phyloP scores from a whole-genome alignment of 2,888 invertebrate species.

The Tetropium fuscum region DNA sequence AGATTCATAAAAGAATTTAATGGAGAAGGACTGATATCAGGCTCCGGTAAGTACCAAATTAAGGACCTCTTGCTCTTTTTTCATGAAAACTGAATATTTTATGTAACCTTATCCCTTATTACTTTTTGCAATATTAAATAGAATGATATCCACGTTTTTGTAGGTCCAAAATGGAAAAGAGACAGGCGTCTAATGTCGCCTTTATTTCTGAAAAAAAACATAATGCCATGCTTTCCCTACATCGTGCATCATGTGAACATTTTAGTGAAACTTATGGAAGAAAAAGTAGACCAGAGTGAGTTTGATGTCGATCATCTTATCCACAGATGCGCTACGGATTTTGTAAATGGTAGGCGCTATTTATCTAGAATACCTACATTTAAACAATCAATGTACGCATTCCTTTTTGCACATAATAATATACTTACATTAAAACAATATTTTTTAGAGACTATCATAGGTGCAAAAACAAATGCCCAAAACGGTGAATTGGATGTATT shows the following conservation, averaged over 20 bases:
- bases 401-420: too few relatives aligned
- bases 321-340: slow-evolving; percentile 45
- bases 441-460: slow-evolving; percentile 46
- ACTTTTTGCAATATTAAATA: background rate
- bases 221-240: slow-evolving; percentile 38
- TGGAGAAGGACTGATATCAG: slow-evolving; percentile 48
- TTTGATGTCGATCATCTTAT: slow-evolving; percentile 44
- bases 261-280: slow-evolving; percentile 34
- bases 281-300: slow-evolving; percentile 32
- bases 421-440: too few relatives aligned
- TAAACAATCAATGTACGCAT: too few relatives aligned
- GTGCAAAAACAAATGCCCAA: slow-evolving; percentile 43
- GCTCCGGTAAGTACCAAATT: slow-evolving; percentile 50
- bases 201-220: slow-evolving; percentile 44
- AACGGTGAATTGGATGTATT: slow-evolving; percentile 41
- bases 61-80: too few relatives aligned
- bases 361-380: slow-evolving; percentile 6
- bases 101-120: too few relatives aligned
- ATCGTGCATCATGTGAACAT: slow-evolving; percentile 42
- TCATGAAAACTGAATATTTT: too few relatives aligned
- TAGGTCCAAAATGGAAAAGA: slow-evolving; percentile 50
- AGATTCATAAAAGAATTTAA: slow-evolving; percentile 44
- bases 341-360: slow-evolving; percentile 46
- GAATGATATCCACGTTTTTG: slow-evolving; percentile 14
- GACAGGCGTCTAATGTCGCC: slow-evolving; percentile 48